Evolutionary conservation across 2,888 invertebrate genomes (phyloP), one percentile per base, ranked within the genome.

Genomic region (Melanotus villosus): DNA sequence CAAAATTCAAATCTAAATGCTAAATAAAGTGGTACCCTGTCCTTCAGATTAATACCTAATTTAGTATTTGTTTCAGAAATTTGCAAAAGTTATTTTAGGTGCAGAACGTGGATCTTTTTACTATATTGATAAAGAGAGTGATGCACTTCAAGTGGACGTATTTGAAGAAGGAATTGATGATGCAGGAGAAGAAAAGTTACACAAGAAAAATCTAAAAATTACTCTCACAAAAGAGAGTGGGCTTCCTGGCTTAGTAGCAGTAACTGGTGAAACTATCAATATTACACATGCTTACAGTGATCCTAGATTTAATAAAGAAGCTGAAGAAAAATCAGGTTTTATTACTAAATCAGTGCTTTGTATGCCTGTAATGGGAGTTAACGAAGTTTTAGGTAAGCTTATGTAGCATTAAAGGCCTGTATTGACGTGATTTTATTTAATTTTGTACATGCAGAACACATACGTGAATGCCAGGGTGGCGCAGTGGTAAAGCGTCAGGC

Each of bases 41-140:
- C n/a, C n/a, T n/a, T n/a, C n/a, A n/a, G n/a, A n/a, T n/a, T n/a
- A n/a, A n/a, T n/a, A n/a, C n/a, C n/a, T n/a, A n/a, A 43, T 19
- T 26, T 30, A 36, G 1, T 21, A n/a, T 36, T 16, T 30, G n/a
- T 75, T 75, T 34, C 75, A 89, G 89, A 88, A 87, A 30, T 87
- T 89, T 64, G 87, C 89, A 2, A 90, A 90, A 77, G 82, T 85
- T 0, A 88, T 88, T 65, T 83, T 90, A 63, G 85, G 85, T 0
- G 89, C 89, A 0, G 89, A 89, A 84, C 83, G 88, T 23, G 87
- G 88, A 43, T 86, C 87, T 38, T 88, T 90, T 81, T 90, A 85
- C 80, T 87, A 88, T 16, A 85, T 90, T 32, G 87, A 89, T 75
- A 84, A 84, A 68, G 84, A 85, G 0, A 82, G 84, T 0, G 85